Evolutionary conservation across 2,888 invertebrate genomes (phyloP), one percentile per base, ranked within the genome.

Genomic region (Ceriagrion tenellum): DNA sequence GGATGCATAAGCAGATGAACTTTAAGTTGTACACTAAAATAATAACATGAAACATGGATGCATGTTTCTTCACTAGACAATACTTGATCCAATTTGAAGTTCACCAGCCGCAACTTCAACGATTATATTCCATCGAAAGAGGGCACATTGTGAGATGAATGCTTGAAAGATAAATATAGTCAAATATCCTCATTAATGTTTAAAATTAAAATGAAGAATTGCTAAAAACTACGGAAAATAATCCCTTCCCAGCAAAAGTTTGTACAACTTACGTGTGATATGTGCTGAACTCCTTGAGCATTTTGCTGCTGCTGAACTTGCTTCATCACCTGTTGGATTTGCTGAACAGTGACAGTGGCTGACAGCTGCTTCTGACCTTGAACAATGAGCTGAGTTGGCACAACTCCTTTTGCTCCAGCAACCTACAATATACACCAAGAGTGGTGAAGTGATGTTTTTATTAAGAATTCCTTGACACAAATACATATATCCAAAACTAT

Each of bases 291-390:
- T 26, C 93, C 93, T 55, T 93, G 93, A 47, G 47, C 93, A 93
- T 69, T 93, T 91, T 97, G 96, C 4, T 97, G 97, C 20, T 59
- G 59, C 95, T 97, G 97, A 0, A 97, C 97, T 95, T 98, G 98
- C 95, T 98, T 98, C 96, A 98, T 97, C 23, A 98, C 98, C 96
- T 98, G 98, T 95, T 98, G 98, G 89, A 98, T 97, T 96, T 98
- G 98, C 96, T 98, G 98, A 95, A 98, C 98, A 0, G 98, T 98
- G 96, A 98, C 98, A 0, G 98, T 97, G 0, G 98, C 97, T 0
- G 98, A 97, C 69, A 98, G 96, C 4, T 97, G 97, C 96, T 98
- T 98, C 95, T 98, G 97, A 95, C 98, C 97, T 96, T 98, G 98
- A 8, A 98, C 98, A 95, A 98, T 98, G 95, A 98, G 97, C 96